phyloP scores from a whole-genome alignment of 1,140 invertebrate genomes.

The Elymnias hypermnestra region DNA sequence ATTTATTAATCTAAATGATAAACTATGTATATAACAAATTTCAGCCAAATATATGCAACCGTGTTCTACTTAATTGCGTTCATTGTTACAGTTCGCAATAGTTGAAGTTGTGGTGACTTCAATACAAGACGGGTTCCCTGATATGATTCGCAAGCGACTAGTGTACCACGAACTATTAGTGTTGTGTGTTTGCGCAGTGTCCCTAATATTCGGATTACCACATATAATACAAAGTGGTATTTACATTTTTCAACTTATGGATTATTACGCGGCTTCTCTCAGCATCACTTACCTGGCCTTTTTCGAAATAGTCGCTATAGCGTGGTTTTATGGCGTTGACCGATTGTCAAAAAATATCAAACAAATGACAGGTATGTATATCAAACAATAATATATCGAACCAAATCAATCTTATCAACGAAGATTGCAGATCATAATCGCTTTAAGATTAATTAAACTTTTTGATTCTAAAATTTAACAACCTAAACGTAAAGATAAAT shows the following conservation, averaged over 20 bases:
- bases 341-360: conserved; percentile 87
- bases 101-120: conserved; percentile 95
- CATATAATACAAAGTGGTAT: conserved; percentile 93
- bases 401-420: too few species aligned
- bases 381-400: neutral
- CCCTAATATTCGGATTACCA: conserved; percentile 89
- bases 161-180: conserved; percentile 92
- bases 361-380: conserved; percentile 87
- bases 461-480: too few species aligned
- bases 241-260: conserved; percentile 94
- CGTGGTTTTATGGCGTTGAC: conserved; percentile 94
- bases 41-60: too few species aligned
- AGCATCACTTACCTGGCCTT: conserved; percentile 95
- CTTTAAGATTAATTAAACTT: too few species aligned
- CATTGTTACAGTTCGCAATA: conserved; percentile 85
- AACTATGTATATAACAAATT: too few species aligned
- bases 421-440: too few species aligned
- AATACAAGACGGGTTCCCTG: conserved; percentile 92
- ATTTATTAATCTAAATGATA: too few species aligned
- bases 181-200: conserved; percentile 87
- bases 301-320: conserved; percentile 92
- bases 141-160: conserved; percentile 86
- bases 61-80: too few species aligned
- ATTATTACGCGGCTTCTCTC: conserved; percentile 93
- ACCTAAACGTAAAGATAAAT: too few species aligned